phyloP scores from a whole-genome alignment of 2,113 vertebrate species.

The Dryoscopus gambensis region DNA sequence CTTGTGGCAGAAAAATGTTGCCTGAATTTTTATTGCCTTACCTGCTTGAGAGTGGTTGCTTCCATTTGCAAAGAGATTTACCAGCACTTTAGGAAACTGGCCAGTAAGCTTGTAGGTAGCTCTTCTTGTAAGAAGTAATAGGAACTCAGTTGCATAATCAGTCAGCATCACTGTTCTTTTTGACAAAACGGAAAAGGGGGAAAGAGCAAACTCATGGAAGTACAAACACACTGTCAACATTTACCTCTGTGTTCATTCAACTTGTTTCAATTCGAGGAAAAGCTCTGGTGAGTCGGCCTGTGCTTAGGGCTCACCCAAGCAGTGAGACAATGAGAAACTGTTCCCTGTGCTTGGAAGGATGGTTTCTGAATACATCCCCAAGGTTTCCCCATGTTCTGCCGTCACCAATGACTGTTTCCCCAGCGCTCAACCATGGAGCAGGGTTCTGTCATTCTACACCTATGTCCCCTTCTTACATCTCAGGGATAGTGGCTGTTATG shows the following conservation, averaged over 20 bases:
- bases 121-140: background rate
- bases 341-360: background rate
- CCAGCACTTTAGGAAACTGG: background rate
- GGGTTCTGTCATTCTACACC: background rate
- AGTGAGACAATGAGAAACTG: background rate
- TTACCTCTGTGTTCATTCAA: background rate
- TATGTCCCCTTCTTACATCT: background rate
- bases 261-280: background rate
- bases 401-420: background rate
- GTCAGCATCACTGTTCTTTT: background rate
- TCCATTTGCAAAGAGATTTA: background rate
- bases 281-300: background rate
- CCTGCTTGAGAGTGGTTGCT: slow-evolving; percentile 50
- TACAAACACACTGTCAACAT: background rate
- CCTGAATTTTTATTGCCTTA: slow-evolving; percentile 70
- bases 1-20: slow-evolving; percentile 67
- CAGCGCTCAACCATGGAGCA: accelerated
- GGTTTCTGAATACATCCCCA: background rate
- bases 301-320: background rate
- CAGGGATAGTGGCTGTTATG: background rate
- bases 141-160: background rate
- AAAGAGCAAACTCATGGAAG: background rate
- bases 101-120: background rate
- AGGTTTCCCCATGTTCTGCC: background rate
- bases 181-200: background rate